A percentile compares a stretch with the other conserved stretches of the same genome.
phyloP scores from a whole-genome alignment of 2,113 vertebrate species.

The Thinocorus orbignyianus region DNA sequence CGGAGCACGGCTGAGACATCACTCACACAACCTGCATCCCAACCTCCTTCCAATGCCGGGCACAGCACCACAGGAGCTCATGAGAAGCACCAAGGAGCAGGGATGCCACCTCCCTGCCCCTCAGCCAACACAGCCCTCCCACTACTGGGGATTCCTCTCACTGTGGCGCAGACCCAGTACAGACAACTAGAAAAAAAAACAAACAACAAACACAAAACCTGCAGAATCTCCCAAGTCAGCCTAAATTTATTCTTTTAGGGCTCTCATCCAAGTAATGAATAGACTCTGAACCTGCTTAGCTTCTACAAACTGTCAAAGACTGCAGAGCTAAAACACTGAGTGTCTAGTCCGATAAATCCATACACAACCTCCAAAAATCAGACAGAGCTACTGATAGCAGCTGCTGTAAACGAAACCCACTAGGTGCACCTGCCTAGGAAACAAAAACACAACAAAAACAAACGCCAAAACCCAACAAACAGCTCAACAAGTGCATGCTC shows the following conservation, averaged over 20 bases:
- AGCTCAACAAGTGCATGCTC: background rate
- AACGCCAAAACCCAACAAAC: background rate
- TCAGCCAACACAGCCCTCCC: background rate
- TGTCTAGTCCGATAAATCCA: conserved; percentile 43
- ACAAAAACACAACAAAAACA: background rate
- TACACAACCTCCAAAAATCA: background rate
- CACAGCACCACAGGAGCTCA: background rate
- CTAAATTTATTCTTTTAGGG: conserved; percentile 3
- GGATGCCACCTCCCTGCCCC: background rate
- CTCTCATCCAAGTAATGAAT: background rate
- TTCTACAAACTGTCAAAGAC: background rate
- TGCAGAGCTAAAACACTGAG: background rate
- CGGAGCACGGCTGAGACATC: accelerated
- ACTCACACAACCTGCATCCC: background rate
- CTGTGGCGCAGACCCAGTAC: background rate
- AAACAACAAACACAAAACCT: accelerated
- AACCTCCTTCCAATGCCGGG: background rate
- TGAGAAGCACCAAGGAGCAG: background rate
- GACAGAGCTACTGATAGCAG: background rate
- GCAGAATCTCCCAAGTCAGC: background rate
- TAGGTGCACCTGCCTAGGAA: background rate
- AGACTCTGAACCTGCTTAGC: background rate
- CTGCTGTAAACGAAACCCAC: conserved; percentile 26
- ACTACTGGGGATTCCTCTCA: background rate
- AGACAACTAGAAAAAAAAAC: background rate